These are phyloP conservation scores for Cyprinodon diabolis DNA, from an alignment of 2,797 vertebrate genomes.

Conservation along the genomic window DNA sequence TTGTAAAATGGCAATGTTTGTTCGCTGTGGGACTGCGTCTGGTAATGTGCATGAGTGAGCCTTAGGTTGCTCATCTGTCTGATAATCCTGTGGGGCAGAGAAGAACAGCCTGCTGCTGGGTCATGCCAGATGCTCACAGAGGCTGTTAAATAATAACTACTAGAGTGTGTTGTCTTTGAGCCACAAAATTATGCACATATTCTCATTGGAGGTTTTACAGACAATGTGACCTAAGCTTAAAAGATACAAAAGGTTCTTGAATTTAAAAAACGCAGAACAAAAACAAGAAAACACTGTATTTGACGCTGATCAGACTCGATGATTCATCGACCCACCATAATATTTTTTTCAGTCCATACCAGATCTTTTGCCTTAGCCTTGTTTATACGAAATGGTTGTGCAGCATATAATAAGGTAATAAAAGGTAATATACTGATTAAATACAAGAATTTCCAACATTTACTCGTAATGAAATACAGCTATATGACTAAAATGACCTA, in stretches of 20 bases:
- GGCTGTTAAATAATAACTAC: constrained; percentile 67
- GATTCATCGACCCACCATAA: not conserved
- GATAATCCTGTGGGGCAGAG: constrained; percentile 52
- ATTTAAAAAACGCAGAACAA: too few species aligned
- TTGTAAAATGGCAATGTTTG: constrained; percentile 12
- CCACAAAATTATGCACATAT: constrained; percentile 31
- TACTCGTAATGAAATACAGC: too few species aligned
- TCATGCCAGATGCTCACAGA: constrained; percentile 66
- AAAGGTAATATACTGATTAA: too few species aligned
- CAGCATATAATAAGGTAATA: too few species aligned
- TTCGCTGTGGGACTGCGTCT: constrained; percentile 39
- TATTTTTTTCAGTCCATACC: not conserved
- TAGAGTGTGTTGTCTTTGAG: constrained; percentile 50
- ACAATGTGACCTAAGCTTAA: constrained; percentile 29
- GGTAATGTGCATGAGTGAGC: constrained; percentile 27
- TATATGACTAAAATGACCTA: too few species aligned
- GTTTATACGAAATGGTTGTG: too few species aligned
- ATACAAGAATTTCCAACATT: too few species aligned
- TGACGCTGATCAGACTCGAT: not conserved
- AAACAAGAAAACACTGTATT: too few species aligned
- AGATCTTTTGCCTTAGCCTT: too few species aligned
- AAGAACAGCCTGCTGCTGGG: constrained; percentile 30
- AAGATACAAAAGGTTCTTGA: constrained; percentile 33
- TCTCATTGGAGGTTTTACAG: constrained; percentile 29
- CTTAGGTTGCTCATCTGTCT: constrained; percentile 69